A percentile compares a stretch with the other conserved stretches of the same genome.
Evolutionary conservation across 2,113 vertebrate genomes (phyloP).

Genomic region (Grallaria varia): DNA sequence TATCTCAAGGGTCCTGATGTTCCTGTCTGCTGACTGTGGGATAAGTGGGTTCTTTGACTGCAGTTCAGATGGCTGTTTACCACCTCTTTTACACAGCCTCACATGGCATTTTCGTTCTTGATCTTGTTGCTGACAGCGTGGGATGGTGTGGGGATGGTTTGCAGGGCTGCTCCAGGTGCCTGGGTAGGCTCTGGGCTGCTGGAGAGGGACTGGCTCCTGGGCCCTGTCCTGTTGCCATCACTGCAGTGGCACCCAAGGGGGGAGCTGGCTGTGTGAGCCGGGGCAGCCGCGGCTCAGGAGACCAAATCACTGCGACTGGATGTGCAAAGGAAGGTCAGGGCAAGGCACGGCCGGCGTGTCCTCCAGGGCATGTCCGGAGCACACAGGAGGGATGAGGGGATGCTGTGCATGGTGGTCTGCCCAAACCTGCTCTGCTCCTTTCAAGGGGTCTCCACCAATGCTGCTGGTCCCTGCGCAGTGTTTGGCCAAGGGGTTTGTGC

Average conservation of each 20-base stretch:
- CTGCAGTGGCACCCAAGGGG: background rate
- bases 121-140: background rate
- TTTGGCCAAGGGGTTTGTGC: background rate
- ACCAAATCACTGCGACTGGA: background rate
- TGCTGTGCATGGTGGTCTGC: rapidly evolving
- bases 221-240: background rate
- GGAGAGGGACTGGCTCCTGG: background rate
- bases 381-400: background rate
- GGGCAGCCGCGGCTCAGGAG: background rate
- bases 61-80: background rate
- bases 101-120: background rate
- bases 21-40: background rate
- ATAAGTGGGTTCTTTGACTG: background rate
- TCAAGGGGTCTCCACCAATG: background rate
- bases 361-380: background rate
- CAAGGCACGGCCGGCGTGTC: rapidly evolving
- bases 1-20: background rate
- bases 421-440: background rate
- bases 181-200: background rate
- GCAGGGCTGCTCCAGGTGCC: background rate
- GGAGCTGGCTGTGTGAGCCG: background rate
- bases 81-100: slow-evolving; percentile 1
- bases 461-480: background rate
- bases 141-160: background rate
- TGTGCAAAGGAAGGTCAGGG: background rate